Evolutionary conservation across 1,140 invertebrate species (phyloP), one percentile per base, ranked within the genome.

Genomic region (Sinella curviseta): DNA sequence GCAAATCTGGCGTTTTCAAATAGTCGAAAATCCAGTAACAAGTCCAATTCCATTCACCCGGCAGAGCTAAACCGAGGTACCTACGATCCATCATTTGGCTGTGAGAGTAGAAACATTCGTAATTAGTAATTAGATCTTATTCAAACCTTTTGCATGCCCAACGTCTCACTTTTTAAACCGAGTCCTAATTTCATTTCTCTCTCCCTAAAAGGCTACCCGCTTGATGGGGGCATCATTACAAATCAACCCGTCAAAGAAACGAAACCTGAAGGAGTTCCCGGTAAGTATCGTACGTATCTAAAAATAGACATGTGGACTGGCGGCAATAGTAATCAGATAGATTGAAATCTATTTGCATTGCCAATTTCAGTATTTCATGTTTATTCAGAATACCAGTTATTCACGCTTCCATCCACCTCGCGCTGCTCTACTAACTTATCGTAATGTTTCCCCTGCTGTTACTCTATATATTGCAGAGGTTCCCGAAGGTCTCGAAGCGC

Each of bases 401-500:
- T n/a, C n/a, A n/a, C n/a, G n/a, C n/a, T n/a, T n/a, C n/a, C n/a
- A n/a, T n/a, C n/a, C n/a, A n/a, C n/a, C n/a, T n/a, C n/a, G 16
- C 24, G 26, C 4, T n/a, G 3, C 14, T n/a, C 24, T 26, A 26
- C 24, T 65, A 14, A 65, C 4, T 65, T 65, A 65, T 75, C 75
- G 31, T 20, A 70, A 48, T 36, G 76, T 73, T 1, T 12, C 31
- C 3, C 35, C 20, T 30, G 20, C 12, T 77, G 24, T 77, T 55
- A 36, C n/a, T n/a, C n/a, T n/a, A n/a, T n/a, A 8, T 77, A 30
- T 24, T 55, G 8, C 39, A 76, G 81, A 80, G 31, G 77, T 70
- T 33, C 81, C 78, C 12, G 77, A 82, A 75, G 81, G 81, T 20
- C 33, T 82, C n/a, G 81, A 80, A 39, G 48, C 74, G n/a, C 39